These are phyloP conservation scores for Mesaphorura yosii DNA, from an alignment of 1,140 invertebrate genomes.

Conservation along the genomic window DNA sequence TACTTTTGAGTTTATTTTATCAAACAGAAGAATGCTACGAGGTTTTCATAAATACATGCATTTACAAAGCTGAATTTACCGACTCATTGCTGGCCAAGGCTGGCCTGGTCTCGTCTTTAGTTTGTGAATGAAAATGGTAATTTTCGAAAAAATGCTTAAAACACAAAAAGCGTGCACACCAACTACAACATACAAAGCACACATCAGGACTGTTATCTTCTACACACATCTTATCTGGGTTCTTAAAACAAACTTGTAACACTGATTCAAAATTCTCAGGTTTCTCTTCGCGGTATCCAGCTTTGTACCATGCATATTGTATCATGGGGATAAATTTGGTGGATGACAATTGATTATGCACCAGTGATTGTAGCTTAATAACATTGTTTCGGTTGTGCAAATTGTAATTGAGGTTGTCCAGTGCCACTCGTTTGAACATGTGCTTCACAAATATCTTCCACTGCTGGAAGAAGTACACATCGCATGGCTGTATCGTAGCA, in stretches of 20 bases:
- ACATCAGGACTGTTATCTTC: neutral
- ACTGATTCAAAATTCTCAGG: neutral
- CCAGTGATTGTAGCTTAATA: neutral
- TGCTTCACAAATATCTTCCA: constrained; percentile 2
- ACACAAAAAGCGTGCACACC: constrained; percentile 9
- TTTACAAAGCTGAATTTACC: no score
- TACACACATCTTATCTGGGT: neutral
- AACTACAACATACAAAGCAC: constrained; percentile 8
- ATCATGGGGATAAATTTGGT: neutral
- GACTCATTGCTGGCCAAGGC: no score
- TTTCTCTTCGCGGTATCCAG: neutral
- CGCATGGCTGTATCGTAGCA: neutral
- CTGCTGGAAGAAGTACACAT: neutral
- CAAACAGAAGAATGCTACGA: no score
- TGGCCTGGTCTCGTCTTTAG: neutral
- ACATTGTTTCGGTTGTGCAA: neutral
- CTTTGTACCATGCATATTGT: neutral
- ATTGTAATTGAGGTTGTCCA: neutral
- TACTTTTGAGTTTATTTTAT: no score
- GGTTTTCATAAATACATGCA: no score
- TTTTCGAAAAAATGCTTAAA: constrained; percentile 15
- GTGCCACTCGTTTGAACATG: neutral
- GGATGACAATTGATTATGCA: neutral
- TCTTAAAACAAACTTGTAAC: constrained; percentile 6
- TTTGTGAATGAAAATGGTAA: constrained; percentile 6